These are phyloP conservation scores for Anastrepha obliqua DNA, from an alignment of 1,140 invertebrate species.

Conservation along the genomic window DNA sequence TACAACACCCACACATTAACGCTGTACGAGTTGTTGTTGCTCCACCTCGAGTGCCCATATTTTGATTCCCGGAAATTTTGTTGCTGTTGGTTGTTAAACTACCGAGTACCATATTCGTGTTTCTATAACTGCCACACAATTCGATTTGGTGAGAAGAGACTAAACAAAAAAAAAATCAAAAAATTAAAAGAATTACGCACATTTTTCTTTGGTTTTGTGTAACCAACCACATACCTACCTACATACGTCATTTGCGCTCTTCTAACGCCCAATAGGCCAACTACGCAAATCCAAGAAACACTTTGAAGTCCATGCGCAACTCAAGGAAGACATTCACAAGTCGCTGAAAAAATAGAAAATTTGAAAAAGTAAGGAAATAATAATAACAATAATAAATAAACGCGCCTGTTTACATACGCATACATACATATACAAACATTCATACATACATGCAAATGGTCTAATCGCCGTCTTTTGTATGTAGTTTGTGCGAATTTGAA, in stretches of 20 bases:
- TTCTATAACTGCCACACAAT: constrained; percentile 22
- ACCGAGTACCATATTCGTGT: background rate
- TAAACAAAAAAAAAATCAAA: background rate
- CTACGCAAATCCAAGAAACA: background rate
- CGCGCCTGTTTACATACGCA: background rate
- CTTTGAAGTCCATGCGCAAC: constrained; percentile 4
- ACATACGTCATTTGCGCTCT: background rate
- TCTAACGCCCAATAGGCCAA: background rate
- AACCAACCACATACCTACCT: background rate
- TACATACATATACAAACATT: background rate
- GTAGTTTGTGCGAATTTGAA: background rate
- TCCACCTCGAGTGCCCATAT: background rate
- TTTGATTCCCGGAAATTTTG: background rate
- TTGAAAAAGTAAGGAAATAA: background rate
- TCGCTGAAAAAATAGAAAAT: background rate
- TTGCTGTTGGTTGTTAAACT: background rate
- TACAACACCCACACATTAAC: background rate
- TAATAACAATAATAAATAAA: background rate
- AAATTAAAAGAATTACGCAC: background rate
- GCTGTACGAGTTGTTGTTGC: background rate
- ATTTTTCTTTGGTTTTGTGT: background rate
- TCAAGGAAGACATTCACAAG: background rate
- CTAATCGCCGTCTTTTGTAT: background rate
- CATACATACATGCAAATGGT: background rate
- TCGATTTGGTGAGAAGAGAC: constrained; percentile 11